Percentiles rank a stretch among this genome's conserved stretches.
Conservation (phyloP, 1,140 invertebrate genomes). For the Trigoniulus corallinus region DNA sequence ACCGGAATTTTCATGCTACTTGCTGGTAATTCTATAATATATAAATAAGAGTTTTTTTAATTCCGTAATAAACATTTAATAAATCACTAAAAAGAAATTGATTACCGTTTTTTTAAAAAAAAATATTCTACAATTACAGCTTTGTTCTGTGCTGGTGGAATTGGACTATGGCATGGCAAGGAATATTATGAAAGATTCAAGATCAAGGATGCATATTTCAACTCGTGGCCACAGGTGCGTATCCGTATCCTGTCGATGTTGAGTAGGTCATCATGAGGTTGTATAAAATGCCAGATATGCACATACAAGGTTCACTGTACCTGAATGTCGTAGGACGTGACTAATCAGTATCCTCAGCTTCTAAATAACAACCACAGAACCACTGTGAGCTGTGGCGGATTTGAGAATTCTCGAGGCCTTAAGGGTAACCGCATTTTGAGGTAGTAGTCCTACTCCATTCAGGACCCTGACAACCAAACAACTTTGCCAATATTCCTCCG, state of each 20-base stretch:
- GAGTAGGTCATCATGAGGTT: neutral
- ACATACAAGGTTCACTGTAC: no score
- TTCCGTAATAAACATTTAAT: neutral
- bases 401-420: no score
- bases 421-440: no score
- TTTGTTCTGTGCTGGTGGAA: constrained; percentile 69
- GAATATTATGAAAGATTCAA: constrained; percentile 91
- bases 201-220: constrained; percentile 69
- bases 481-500: no score
- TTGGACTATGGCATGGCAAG: constrained; percentile 88
- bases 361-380: no score
- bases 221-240: constrained; percentile 40
- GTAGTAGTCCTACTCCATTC: no score
- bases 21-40: constrained; percentile 46
- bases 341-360: no score
- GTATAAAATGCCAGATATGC: no score
- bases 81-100: neutral
- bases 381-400: no score
- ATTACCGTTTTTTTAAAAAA: neutral
- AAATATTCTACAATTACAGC: constrained; percentile 34
- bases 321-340: no score
- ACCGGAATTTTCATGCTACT: constrained; percentile 81
- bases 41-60: neutral
- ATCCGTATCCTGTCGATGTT: neutral
- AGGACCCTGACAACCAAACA: no score